These are phyloP conservation scores for Petrosia ficiformis DNA, from an alignment of 37 sponge, comb jelly and placozoan genomes.

Conservation along the genomic window DNA sequence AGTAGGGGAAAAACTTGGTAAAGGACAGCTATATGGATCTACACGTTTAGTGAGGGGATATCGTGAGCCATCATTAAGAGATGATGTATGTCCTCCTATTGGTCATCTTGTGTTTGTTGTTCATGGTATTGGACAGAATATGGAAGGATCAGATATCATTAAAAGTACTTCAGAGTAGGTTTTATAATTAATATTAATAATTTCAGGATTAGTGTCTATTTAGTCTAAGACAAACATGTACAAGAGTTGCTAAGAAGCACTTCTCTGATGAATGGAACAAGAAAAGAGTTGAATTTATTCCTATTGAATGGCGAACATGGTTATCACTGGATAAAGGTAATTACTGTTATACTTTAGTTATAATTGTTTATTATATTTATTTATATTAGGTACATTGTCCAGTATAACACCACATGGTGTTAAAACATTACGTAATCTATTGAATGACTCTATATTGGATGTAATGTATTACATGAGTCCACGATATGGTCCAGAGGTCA, in stretches of 20 bases:
- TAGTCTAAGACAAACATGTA: slow-evolving; percentile 45
- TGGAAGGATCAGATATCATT: slow-evolving; percentile 47
- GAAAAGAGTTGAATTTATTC: slow-evolving; percentile 82
- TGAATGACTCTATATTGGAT: slow-evolving; percentile 72
- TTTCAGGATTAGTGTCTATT: background rate
- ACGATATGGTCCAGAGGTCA: slow-evolving; percentile 75
- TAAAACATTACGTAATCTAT: slow-evolving; percentile 48
- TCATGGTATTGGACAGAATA: slow-evolving; percentile 87
- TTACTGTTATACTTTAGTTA: background rate
- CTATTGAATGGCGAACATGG: slow-evolving; percentile 84
- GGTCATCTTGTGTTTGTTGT: slow-evolving; percentile 78
- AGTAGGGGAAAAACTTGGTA: slow-evolving; percentile 55
- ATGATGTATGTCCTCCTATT: slow-evolving; percentile 60
- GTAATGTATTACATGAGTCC: slow-evolving; percentile 87
- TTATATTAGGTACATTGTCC: slow-evolving; percentile 33
- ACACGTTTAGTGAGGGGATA: slow-evolving; percentile 61
- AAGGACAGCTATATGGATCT: slow-evolving; percentile 9
- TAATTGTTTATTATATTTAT: background rate
- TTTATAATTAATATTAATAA: background rate
- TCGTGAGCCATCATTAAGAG: slow-evolving; percentile 39
- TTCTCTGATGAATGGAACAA: slow-evolving; percentile 47
- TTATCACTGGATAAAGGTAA: slow-evolving; percentile 78
- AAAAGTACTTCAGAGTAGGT: slow-evolving; percentile 61
- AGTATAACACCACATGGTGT: slow-evolving; percentile 68
- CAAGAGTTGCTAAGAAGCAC: slow-evolving; percentile 60